Conservation (phyloP, 2,888 invertebrate species). For the Coelopa pilipes region DNA sequence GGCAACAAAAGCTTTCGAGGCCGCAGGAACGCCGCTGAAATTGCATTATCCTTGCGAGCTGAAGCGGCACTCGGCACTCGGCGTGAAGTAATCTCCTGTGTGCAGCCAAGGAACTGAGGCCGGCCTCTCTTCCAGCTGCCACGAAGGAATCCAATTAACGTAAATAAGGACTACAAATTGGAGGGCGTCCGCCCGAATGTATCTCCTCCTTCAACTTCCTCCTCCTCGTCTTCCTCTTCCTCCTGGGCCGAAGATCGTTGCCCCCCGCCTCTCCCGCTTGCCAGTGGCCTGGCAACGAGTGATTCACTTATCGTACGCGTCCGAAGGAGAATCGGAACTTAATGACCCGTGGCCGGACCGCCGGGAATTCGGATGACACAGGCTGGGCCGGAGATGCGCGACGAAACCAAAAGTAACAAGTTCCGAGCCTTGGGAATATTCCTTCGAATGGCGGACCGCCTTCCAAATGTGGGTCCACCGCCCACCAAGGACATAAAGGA, state of each 20-base stretch:
- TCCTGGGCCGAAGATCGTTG: too few species aligned
- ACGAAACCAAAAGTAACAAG: too few species aligned
- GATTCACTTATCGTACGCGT: neutral
- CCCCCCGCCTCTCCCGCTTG: too few species aligned
- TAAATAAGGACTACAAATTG: neutral
- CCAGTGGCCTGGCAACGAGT: neutral
- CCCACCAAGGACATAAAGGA: too few species aligned
- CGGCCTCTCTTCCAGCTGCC: neutral
- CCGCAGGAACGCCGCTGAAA: neutral
- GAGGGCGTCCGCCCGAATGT: neutral
- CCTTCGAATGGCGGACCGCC: too few species aligned
- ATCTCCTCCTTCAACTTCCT: too few species aligned
- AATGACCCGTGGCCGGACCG: conserved; percentile 14
- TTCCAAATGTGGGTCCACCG: too few species aligned
- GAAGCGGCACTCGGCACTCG: neutral
- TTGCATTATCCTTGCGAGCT: neutral
- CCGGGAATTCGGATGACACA: conserved; percentile 14
- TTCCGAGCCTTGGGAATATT: too few species aligned
- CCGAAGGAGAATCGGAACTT: conserved; percentile 10
- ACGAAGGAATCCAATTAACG: conserved; percentile 13
- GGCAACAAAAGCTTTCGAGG: neutral
- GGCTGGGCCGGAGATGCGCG: too few species aligned
- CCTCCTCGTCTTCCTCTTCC: too few species aligned
- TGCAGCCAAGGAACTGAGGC: neutral
- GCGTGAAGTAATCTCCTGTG: neutral